Evolutionary conservation across 2,113 vertebrate species (phyloP).

Genomic region (Malurus cyaneus): DNA sequence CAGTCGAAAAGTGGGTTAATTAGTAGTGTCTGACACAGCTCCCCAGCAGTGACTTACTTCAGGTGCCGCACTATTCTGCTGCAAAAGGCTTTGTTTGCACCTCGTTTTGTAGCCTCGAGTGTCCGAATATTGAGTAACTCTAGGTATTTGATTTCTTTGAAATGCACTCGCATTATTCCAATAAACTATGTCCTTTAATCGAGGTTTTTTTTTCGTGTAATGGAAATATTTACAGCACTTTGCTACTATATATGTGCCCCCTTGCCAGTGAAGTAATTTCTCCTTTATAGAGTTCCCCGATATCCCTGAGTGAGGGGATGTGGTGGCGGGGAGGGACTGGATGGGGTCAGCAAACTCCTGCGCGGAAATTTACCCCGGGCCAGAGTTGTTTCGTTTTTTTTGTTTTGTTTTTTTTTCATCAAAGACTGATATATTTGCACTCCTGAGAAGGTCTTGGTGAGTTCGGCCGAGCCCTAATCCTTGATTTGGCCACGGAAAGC

Average conservation of each 20-base stretch:
- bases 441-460: background rate
- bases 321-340: background rate
- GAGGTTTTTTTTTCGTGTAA: background rate
- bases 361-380: background rate
- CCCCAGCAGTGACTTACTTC: slow-evolving; percentile 62
- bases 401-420: background rate
- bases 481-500: background rate
- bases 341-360: background rate
- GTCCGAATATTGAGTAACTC: slow-evolving; percentile 58
- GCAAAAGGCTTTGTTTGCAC: slow-evolving; percentile 54
- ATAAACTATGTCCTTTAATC: background rate
- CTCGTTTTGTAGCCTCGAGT: slow-evolving; percentile 41
- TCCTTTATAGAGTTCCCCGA: background rate
- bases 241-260: background rate
- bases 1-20: slow-evolving; percentile 73
- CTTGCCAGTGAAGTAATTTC: background rate
- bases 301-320: background rate
- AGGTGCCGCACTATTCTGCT: slow-evolving; percentile 38
- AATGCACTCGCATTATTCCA: background rate
- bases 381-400: background rate
- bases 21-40: slow-evolving; percentile 57
- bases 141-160: slow-evolving; percentile 42
- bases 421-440: background rate
- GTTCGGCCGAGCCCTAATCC: background rate
- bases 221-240: slow-evolving; percentile 24